These are phyloP conservation scores for Apamea monoglypha DNA, from an alignment of 2,888 invertebrate genomes.

Conservation along the genomic window DNA sequence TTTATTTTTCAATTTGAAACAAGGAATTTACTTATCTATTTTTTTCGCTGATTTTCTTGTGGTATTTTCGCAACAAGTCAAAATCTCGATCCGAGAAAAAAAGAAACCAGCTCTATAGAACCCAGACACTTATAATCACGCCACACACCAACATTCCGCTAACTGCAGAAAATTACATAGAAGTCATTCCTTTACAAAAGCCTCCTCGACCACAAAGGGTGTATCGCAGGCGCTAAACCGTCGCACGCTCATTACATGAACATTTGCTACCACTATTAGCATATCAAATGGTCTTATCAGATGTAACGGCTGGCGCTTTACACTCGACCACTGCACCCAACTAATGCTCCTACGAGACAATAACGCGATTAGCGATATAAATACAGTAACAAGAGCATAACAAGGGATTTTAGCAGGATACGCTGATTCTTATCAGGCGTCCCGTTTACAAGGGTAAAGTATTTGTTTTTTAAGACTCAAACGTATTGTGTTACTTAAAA, in stretches of 20 bases:
- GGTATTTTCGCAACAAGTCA: not conserved
- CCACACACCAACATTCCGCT: conserved; percentile 38
- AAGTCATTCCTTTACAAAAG: conserved; percentile 60
- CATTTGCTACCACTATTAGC: conserved; percentile 86
- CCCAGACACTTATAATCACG: conserved; percentile 13
- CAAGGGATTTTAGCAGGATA: conserved; percentile 67
- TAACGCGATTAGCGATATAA: conserved; percentile 84
- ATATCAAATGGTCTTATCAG: conserved; percentile 87
- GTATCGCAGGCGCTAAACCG: conserved; percentile 81
- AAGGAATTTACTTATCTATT: not conserved
- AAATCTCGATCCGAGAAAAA: not conserved
- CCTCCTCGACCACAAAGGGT: conserved; percentile 56
- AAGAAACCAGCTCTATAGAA: conserved; percentile 2
- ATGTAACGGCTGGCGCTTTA: conserved; percentile 81
- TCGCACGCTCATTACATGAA: conserved; percentile 84
- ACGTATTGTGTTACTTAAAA: conserved; percentile 20
- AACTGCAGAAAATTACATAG: conserved; percentile 59
- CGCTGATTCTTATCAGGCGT: conserved; percentile 70
- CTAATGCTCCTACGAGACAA: conserved; percentile 79
- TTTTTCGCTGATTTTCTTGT: not conserved
- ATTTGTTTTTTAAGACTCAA: conserved; percentile 51
- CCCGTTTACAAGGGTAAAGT: conserved; percentile 61
- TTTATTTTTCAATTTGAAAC: not conserved
- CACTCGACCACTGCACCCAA: conserved; percentile 69
- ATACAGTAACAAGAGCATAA: conserved; percentile 80